A percentile compares a stretch with the other conserved stretches of the same genome.
Conservation (phyloP, 35 echinoderm and acorn worm genomes). For the Chiridota heheva region DNA sequence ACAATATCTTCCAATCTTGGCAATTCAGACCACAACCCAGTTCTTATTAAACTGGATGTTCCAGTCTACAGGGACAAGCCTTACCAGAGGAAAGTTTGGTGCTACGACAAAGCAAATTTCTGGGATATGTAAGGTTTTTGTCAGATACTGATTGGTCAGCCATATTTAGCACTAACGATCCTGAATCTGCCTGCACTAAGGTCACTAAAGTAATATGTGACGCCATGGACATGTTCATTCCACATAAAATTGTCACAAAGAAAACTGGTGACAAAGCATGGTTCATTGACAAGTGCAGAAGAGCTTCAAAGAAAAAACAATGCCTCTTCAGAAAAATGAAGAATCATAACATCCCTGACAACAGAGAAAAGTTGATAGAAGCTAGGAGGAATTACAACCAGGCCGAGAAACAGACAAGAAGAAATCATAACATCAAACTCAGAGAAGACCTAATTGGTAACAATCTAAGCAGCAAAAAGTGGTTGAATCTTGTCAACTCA, state of each 20-base stretch:
- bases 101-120: neutral
- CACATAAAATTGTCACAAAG: constrained; percentile 10
- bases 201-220: constrained; percentile 13
- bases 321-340: neutral
- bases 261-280: neutral
- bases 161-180: too few species aligned
- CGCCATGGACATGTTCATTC: constrained; percentile 19
- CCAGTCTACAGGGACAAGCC: constrained; percentile 19
- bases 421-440: constrained; percentile 1
- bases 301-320: constrained; percentile 2
- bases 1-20: neutral
- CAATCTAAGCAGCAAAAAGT: constrained; percentile 29
- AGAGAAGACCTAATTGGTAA: constrained; percentile 6
- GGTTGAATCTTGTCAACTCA: constrained; percentile 27
- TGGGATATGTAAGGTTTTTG: neutral
- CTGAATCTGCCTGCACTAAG: too few species aligned
- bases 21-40: neutral
- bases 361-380: constrained; percentile 18
- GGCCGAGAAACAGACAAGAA: constrained; percentile 36
- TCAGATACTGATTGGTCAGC: too few species aligned
- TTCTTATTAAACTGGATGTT: neutral
- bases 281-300: constrained; percentile 4
- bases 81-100: constrained; percentile 8
- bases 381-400: constrained; percentile 23
- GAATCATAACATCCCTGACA: neutral